Base-by-base conservation (phyloP, 1,140 invertebrate species). In the Drosophila eugracilis region DNA sequence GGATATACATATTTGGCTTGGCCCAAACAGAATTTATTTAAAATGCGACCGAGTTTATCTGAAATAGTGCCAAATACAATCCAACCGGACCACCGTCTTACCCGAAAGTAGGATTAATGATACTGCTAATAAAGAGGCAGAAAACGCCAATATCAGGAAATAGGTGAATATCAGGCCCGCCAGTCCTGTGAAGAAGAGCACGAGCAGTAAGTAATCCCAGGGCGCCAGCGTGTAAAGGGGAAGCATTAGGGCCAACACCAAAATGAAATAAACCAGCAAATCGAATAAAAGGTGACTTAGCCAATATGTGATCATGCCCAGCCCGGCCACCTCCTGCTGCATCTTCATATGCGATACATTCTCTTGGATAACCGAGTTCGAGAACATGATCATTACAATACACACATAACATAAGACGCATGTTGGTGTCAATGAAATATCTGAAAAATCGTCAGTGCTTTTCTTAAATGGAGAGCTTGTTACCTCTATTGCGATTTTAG, bases 291-390 rank as follows among this genome's bases (percentile, higher is more conserved):
- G 45, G n/a, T 65, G 41, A n/a, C 28, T 47, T 19, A 57, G n/a
- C 60, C 60, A 65, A 22, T 65, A 65, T 0, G 37, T 57, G 6
- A 57, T n/a, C 60, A 65, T 65, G 24, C 42, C 14, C 10, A 65
- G 30, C 0, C 60, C 60, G 24, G 60, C 34, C 9, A 57, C 41
- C 32, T 55, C 52, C 14, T 65, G 60, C 24, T 57, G 60, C 52
- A 47, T 45, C 42, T 57, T 55, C 39, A 57, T 45, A 3, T 65
- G 52, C 32, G 30, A 14, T 0, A 3, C n/a, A 2, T 22, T 19
- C 42, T 65, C 60, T 5, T 24, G 24, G 15, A 47, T 30, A 3
- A 65, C 26, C 0, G 10, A 6, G 0, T n/a, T n/a, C 1, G 32
- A 14, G 9, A 65, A 30, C 1, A 57, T 5, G 6, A 10, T 15